phyloP scores from a whole-genome alignment of 2,888 invertebrate species.

The Ichneumon xanthorius region DNA sequence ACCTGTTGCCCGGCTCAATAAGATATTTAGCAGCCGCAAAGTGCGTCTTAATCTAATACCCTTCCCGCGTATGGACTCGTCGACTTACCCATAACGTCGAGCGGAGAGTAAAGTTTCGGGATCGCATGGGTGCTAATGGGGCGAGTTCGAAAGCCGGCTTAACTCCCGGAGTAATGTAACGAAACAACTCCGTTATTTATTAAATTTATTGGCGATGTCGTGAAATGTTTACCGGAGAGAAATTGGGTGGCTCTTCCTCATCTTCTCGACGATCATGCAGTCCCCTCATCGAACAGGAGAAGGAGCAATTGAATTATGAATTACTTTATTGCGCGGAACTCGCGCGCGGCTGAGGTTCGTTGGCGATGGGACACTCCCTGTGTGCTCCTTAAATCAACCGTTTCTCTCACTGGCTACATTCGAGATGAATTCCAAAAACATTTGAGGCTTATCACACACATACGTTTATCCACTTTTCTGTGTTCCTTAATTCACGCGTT shows the following conservation, averaged over 20 bases:
- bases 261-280: slow-evolving; percentile 9
- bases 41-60: slow-evolving; percentile 75
- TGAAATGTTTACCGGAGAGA: slow-evolving; percentile 66
- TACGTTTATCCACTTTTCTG: too few species aligned
- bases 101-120: slow-evolving; percentile 55
- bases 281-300: not conserved
- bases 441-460: too few species aligned
- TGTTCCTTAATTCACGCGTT: too few species aligned
- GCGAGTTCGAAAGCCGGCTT: slow-evolving; percentile 79
- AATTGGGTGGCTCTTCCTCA: slow-evolving; percentile 5
- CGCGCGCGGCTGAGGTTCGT: too few species aligned
- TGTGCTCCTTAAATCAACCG: too few species aligned
- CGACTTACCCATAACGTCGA: slow-evolving; percentile 54
- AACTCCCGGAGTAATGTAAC: slow-evolving; percentile 77
- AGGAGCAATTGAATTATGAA: not conserved
- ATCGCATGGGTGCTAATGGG: slow-evolving; percentile 75
- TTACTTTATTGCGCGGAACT: too few species aligned
- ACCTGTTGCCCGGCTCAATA: slow-evolving; percentile 72
- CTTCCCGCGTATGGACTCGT: slow-evolving; percentile 60
- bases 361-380: too few species aligned
- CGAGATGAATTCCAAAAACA: too few species aligned
- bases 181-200: slow-evolving; percentile 75
- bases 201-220: slow-evolving; percentile 74
- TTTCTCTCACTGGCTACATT: too few species aligned
- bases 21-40: slow-evolving; percentile 77